phyloP scores from a whole-genome alignment of 2,797 vertebrate species.

The Macrochelys suwanniensis region DNA sequence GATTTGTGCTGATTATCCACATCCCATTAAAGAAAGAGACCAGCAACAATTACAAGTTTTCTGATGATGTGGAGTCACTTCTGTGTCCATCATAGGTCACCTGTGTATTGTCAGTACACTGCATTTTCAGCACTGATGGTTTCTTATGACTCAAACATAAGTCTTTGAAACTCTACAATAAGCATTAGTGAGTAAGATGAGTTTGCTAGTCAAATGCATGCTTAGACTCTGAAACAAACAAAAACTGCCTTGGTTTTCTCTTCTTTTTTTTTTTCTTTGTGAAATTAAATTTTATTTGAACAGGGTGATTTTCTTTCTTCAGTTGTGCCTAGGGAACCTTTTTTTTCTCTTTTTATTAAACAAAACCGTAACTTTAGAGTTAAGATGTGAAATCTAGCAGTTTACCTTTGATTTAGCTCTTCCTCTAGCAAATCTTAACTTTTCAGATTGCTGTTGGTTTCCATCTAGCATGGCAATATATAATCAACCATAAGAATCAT shows the following conservation, averaged over 20 bases:
- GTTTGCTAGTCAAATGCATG: conserved; percentile 1
- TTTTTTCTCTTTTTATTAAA: background rate
- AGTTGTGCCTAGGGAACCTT: background rate
- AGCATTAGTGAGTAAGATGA: background rate
- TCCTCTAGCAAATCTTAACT: conserved; percentile 29
- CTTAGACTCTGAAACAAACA: background rate
- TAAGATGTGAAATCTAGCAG: conserved; percentile 14
- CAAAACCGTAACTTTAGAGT: background rate
- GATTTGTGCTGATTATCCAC: background rate
- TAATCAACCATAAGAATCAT: background rate
- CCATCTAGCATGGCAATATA: background rate
- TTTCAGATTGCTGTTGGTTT: conserved; percentile 25
- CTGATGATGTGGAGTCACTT: background rate
- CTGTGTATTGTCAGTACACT: background rate
- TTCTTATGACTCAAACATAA: conserved; percentile 12
- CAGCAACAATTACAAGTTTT: background rate
- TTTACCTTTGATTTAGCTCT: background rate
- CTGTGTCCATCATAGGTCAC: background rate
- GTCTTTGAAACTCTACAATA: background rate
- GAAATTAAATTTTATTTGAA: background rate
- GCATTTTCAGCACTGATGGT: background rate
- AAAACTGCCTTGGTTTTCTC: background rate
- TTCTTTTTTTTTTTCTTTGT: background rate
- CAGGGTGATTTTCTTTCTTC: background rate
- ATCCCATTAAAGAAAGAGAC: background rate